Conservation (phyloP, 2,113 vertebrate species). For the Aegotheles bennettii region DNA sequence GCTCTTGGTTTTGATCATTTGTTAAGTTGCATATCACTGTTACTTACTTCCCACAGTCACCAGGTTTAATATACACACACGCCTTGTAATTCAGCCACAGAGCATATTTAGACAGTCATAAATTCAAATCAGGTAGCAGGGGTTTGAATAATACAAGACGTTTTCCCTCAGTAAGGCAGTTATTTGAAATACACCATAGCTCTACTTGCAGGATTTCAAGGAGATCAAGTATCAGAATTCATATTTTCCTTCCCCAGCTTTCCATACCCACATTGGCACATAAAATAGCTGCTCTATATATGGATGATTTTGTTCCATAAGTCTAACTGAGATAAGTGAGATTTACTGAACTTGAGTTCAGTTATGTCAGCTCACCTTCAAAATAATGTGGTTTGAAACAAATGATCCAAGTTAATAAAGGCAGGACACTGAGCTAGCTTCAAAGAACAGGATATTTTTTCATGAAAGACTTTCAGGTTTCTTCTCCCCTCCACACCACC, state of each 20-base stretch:
- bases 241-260: background rate
- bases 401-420: background rate
- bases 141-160: background rate
- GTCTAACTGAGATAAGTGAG: background rate
- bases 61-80: background rate
- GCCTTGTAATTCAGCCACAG: background rate
- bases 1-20: slow-evolving; percentile 16
- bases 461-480: background rate
- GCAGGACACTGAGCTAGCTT: background rate
- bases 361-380: background rate
- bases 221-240: background rate
- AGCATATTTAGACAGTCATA: background rate
- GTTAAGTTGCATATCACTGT: background rate
- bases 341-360: background rate
- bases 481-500: too few species aligned
- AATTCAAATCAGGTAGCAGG: slow-evolving; percentile 19
- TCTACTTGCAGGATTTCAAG: background rate
- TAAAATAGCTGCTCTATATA: background rate
- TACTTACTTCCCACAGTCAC: slow-evolving; percentile 8
- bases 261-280: background rate
- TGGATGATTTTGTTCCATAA: background rate
- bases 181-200: background rate
- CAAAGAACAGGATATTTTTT: background rate
- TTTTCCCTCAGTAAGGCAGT: background rate
- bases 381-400: background rate